Evolutionary conservation across 2,797 vertebrate genomes (phyloP).

Genomic region (Coregonus ussuriensis): DNA sequence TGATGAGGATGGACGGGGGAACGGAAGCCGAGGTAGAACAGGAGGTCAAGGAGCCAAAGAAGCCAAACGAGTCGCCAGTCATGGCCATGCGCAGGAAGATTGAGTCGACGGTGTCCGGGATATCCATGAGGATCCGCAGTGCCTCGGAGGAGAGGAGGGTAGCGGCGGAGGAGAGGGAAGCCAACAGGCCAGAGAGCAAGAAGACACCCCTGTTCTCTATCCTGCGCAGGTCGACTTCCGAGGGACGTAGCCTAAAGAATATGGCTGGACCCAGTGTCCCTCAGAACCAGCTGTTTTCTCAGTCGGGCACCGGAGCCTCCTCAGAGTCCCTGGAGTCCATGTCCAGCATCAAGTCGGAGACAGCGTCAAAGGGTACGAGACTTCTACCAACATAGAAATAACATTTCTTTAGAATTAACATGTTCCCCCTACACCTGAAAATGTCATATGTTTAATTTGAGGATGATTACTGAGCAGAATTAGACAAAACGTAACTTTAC

Average conservation of each 20-base stretch:
- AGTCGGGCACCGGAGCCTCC: slow-evolving; percentile 80
- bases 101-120: slow-evolving; percentile 87
- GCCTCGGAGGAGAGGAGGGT: slow-evolving; percentile 82
- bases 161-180: slow-evolving; percentile 77
- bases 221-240: slow-evolving; percentile 87
- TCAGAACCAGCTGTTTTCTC: slow-evolving; percentile 83
- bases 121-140: slow-evolving; percentile 90
- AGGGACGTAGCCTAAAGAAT: slow-evolving; percentile 82
- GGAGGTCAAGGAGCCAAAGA: slow-evolving; percentile 73
- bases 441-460: background rate
- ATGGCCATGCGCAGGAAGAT: slow-evolving; percentile 89
- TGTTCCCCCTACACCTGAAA: background rate
- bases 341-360: slow-evolving; percentile 82
- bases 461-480: background rate
- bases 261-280: slow-evolving; percentile 63
- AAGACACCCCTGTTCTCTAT: slow-evolving; percentile 86
- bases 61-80: slow-evolving; percentile 83
- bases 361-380: slow-evolving; percentile 69
- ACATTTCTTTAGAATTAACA: background rate
- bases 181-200: slow-evolving; percentile 70
- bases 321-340: slow-evolving; percentile 91
- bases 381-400: background rate
- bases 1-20: slow-evolving; percentile 67
- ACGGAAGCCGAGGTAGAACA: slow-evolving; percentile 55
- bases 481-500: background rate